Evolutionary conservation across 2,888 invertebrate species (phyloP).

Genomic region (Ethmia dodecea): DNA sequence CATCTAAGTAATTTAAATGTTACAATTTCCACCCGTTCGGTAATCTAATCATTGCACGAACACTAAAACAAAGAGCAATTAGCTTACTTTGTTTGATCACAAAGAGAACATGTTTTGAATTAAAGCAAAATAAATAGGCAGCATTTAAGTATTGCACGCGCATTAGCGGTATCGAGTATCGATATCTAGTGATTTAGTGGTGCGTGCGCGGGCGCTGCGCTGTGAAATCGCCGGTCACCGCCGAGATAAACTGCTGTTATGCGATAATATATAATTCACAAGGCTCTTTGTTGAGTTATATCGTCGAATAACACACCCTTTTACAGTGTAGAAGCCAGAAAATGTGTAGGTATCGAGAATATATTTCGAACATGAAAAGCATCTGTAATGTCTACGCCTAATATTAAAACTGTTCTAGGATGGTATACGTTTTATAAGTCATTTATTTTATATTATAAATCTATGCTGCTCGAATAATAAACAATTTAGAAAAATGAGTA

Average conservation of each 20-base stretch:
- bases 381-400: too few species aligned
- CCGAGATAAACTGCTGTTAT: slow-evolving; percentile 31
- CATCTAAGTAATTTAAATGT: too few species aligned
- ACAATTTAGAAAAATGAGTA: too few species aligned
- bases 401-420: too few species aligned
- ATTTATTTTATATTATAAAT: too few species aligned
- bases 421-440: too few species aligned
- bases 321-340: too few species aligned
- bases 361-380: too few species aligned
- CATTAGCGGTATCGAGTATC: slow-evolving; percentile 35
- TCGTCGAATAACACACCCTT: too few species aligned
- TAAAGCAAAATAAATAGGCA: slow-evolving; percentile 9
- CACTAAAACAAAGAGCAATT: slow-evolving; percentile 12
- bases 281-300: slow-evolving; percentile 18
- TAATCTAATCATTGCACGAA: slow-evolving; percentile 4
- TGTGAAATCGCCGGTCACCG: slow-evolving; percentile 29
- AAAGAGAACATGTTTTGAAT: slow-evolving; percentile 3
- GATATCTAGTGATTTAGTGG: slow-evolving; percentile 40
- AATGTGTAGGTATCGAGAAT: too few species aligned
- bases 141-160: slow-evolving; percentile 29
- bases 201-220: slow-evolving; percentile 29
- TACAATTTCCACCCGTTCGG: slow-evolving; percentile 1
- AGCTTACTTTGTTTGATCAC: slow-evolving; percentile 8
- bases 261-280: slow-evolving; percentile 21
- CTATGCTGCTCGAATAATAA: too few species aligned